Percentiles rank a stretch among this genome's conserved stretches.
Evolutionary conservation across 2,888 invertebrate genomes (phyloP).

Genomic region (Pardosa pseudoannulata): DNA sequence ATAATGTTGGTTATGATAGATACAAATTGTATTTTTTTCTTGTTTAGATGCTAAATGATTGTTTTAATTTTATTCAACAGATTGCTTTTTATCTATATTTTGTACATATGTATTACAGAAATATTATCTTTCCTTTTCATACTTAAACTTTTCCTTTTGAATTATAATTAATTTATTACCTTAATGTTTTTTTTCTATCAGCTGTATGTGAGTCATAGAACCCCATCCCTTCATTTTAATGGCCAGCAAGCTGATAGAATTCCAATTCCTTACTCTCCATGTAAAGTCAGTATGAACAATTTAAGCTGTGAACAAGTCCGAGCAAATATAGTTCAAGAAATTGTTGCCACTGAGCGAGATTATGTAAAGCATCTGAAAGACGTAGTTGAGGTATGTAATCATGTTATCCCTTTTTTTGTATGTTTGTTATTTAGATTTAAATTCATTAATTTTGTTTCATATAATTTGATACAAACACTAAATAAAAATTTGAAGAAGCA

Average conservation of each 20-base stretch:
- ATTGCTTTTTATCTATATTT: too few relatives aligned
- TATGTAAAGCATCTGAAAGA: conserved; percentile 87
- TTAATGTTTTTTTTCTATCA: conserved; percentile 24
- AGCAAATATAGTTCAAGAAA: conserved; percentile 86
- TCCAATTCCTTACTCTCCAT: conserved; percentile 58
- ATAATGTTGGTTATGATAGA: too few relatives aligned
- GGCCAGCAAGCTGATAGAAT: conserved; percentile 48
- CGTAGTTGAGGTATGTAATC: conserved; percentile 79
- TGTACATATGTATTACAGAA: too few relatives aligned
- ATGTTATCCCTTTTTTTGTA: conserved; percentile 8
- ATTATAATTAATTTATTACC: too few relatives aligned
- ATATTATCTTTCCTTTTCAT: too few relatives aligned
- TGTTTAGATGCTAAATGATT: too few relatives aligned
- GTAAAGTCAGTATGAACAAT: conserved; percentile 75
- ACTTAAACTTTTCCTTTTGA: too few relatives aligned
- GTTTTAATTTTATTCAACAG: too few relatives aligned
- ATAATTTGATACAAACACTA: too few relatives aligned
- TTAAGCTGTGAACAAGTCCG: conserved; percentile 79
- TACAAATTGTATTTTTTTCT: too few relatives aligned
- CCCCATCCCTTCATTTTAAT: conserved; percentile 57
- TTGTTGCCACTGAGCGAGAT: conserved; percentile 89
- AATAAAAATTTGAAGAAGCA: too few relatives aligned
- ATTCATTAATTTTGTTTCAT: not conserved
- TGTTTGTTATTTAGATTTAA: not conserved
- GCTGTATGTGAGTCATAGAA: conserved; percentile 67